Conservation (phyloP, 2,888 invertebrate species). For the Biston betularia region DNA sequence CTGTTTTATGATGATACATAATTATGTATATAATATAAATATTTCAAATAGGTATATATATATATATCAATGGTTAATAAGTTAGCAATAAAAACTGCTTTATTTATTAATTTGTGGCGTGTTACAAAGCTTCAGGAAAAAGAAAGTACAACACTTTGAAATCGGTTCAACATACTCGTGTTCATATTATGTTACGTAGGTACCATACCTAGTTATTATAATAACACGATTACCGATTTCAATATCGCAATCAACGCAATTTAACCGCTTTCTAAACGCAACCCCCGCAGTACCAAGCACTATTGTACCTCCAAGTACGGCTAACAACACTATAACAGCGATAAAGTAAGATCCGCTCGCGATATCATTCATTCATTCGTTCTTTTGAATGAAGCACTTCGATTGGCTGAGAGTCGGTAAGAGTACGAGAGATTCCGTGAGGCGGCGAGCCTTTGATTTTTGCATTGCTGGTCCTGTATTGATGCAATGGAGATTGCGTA, state of each 20-base stretch:
- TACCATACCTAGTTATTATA: background rate
- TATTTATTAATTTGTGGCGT: too few relatives aligned
- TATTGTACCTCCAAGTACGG: constrained; percentile 47
- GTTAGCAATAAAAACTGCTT: too few relatives aligned
- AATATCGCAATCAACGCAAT: constrained; percentile 32
- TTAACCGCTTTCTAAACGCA: constrained; percentile 55
- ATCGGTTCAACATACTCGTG: background rate
- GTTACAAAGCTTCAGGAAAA: too few relatives aligned
- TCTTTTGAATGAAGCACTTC: constrained; percentile 66
- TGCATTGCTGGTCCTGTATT: constrained; percentile 49
- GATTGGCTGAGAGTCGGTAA: constrained; percentile 77
- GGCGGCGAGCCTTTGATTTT: constrained; percentile 57
- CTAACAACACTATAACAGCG: constrained; percentile 61
- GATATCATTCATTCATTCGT: constrained; percentile 74
- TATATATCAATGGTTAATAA: too few relatives aligned
- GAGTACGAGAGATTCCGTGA: constrained; percentile 14
- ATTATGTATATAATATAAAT: too few relatives aligned
- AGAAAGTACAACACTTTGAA: background rate
- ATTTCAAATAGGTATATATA: too few relatives aligned
- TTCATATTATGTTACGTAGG: too few relatives aligned
- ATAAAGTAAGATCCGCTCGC: constrained; percentile 79
- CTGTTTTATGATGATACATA: too few relatives aligned
- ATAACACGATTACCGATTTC: too few relatives aligned
- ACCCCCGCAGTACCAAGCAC: constrained; percentile 74
- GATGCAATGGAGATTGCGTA: constrained; percentile 27